Conservation (phyloP, 2,797 vertebrate genomes). For the Prionace glauca region DNA sequence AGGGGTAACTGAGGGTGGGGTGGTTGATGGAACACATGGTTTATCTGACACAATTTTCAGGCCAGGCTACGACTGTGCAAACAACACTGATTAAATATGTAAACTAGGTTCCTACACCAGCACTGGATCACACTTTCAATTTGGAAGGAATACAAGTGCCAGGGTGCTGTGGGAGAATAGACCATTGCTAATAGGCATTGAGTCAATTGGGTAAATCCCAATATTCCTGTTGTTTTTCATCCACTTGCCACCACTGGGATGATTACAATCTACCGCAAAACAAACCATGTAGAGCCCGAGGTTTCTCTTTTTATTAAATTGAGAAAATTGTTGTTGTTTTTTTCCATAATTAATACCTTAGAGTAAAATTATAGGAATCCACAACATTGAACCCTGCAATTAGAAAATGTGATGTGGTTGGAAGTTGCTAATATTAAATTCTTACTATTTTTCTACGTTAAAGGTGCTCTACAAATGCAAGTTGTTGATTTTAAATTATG, state of each 20-base stretch:
- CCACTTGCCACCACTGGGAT: neutral
- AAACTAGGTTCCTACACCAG: too few species aligned
- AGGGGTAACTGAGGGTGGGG: neutral
- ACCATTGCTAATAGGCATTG: neutral
- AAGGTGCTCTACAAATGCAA: neutral
- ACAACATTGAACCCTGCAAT: neutral
- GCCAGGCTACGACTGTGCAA: neutral
- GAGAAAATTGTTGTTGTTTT: neutral
- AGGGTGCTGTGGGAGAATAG: neutral
- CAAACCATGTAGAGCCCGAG: neutral
- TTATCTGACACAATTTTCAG: neutral
- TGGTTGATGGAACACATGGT: neutral
- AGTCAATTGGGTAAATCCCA: neutral
- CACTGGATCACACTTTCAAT: too few species aligned
- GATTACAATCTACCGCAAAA: neutral
- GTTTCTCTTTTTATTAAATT: neutral
- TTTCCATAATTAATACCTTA: neutral
- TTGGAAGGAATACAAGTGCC: neutral
- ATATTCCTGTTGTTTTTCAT: neutral
- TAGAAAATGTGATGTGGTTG: neutral
- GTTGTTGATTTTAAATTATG: neutral
- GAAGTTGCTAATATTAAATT: neutral
- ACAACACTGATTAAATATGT: neutral
- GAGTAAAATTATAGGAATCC: neutral
- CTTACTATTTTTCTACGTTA: neutral